A percentile compares a stretch with the other conserved stretches of the same genome.
phyloP scores from a whole-genome alignment of 2,888 invertebrate genomes.

The Eustalomyia histrio region DNA sequence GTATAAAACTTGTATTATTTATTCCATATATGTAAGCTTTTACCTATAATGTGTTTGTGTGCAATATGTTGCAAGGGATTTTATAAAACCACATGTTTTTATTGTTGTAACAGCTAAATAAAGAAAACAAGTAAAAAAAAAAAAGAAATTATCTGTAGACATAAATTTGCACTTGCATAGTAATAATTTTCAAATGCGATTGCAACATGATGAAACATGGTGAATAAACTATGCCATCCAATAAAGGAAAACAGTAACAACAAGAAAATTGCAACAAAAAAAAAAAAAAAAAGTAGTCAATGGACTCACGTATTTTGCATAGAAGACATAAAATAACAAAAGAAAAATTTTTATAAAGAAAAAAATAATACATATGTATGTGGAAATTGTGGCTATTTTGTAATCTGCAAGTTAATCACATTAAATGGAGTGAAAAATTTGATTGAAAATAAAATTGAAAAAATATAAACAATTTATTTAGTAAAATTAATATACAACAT shows the following conservation, averaged over 20 bases:
- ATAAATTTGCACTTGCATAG: conserved; percentile 63
- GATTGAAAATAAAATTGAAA: too few relatives aligned
- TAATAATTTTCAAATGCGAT: conserved; percentile 52
- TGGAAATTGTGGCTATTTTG: background rate
- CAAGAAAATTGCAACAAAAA: too few relatives aligned
- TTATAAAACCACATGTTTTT: conserved; percentile 26
- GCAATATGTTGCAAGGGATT: conserved; percentile 50
- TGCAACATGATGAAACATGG: conserved; percentile 25
- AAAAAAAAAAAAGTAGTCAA: background rate
- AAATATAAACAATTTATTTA: too few relatives aligned
- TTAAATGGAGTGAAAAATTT: background rate
- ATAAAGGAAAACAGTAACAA: conserved; percentile 1
- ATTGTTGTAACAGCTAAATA: background rate
- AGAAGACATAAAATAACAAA: conserved; percentile 1
- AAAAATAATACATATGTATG: background rate
- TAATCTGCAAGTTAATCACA: background rate
- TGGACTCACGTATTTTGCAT: background rate
- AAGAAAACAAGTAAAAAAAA: conserved; percentile 14
- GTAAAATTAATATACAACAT: too few relatives aligned
- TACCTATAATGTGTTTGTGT: background rate
- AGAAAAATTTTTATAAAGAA: background rate
- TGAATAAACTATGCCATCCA: conserved; percentile 3
- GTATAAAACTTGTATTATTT: background rate
- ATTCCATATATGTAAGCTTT: background rate
- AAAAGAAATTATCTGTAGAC: conserved; percentile 56